Percentiles rank a stretch among this genome's conserved stretches.
Evolutionary conservation across 1,140 invertebrate genomes (phyloP).

Genomic region (Drosophila tsacasi): DNA sequence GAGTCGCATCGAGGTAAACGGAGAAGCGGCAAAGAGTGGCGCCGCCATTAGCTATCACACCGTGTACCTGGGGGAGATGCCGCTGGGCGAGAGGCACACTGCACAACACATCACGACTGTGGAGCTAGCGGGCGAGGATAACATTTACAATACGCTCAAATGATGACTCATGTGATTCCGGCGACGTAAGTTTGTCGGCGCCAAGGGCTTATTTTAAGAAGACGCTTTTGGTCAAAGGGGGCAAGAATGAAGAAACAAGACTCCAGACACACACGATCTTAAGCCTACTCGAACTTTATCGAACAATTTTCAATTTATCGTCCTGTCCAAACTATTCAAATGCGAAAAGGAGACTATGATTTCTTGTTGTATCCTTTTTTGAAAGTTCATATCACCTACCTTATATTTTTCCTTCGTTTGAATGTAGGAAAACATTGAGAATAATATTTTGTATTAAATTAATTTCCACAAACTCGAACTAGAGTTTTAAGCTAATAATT

Average conservation of each 20-base stretch:
- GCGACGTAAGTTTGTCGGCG: constrained; percentile 74
- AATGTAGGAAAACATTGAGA: neutral
- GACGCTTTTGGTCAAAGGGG: constrained; percentile 23
- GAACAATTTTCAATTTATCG: constrained; percentile 2
- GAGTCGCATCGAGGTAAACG: constrained; percentile 80
- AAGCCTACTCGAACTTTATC: constrained; percentile 27
- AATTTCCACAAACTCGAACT: too few species aligned
- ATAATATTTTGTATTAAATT: too few species aligned
- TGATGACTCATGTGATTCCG: constrained; percentile 85
- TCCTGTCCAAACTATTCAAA: neutral
- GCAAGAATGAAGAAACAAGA: constrained; percentile 11
- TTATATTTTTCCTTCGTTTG: neutral
- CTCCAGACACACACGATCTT: constrained; percentile 26
- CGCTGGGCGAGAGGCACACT: constrained; percentile 65
- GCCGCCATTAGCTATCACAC: constrained; percentile 79
- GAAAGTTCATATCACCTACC: neutral
- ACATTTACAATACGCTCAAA: constrained; percentile 85
- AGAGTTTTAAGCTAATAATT: too few species aligned
- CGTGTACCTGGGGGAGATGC: constrained; percentile 77
- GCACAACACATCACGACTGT: constrained; percentile 75
- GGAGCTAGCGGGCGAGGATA: constrained; percentile 75
- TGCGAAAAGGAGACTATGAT: neutral
- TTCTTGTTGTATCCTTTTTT: neutral
- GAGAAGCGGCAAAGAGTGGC: constrained; percentile 55
- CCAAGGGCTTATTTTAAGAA: constrained; percentile 68